These are phyloP conservation scores for Phymorhynchus buccinoides DNA, from an alignment of 1,140 invertebrate species.

Conservation along the genomic window DNA sequence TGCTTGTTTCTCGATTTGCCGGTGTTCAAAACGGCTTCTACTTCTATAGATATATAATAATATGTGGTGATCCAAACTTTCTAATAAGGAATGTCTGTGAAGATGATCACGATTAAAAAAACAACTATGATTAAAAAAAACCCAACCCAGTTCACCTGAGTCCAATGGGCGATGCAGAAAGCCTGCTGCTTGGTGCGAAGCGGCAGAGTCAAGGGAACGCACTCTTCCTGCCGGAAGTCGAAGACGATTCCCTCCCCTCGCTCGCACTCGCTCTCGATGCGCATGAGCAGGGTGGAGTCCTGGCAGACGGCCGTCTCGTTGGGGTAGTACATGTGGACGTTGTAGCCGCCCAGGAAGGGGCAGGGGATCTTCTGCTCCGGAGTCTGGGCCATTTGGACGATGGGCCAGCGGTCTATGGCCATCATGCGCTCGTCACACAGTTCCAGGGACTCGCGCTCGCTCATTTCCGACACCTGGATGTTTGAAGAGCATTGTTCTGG, in stretches of 20 bases:
- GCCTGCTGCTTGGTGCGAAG: constrained; percentile 45
- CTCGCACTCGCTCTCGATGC: constrained; percentile 64
- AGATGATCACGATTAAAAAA: too few relatives aligned
- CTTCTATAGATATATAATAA: too few relatives aligned
- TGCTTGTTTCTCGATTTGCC: too few relatives aligned
- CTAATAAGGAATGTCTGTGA: too few relatives aligned
- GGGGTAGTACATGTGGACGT: constrained; percentile 49
- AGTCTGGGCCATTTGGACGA: constrained; percentile 43
- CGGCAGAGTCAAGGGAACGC: constrained; percentile 51
- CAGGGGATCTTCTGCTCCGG: constrained; percentile 42
- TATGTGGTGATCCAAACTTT: too few relatives aligned
- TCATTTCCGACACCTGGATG: constrained; percentile 12
- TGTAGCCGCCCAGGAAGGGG: constrained; percentile 58
- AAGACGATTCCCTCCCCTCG: constrained; percentile 57
- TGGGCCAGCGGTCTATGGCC: constrained; percentile 52
- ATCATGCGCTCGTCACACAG: constrained; percentile 50
- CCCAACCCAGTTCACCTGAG: constrained; percentile 40
- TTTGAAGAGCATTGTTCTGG: too few relatives aligned
- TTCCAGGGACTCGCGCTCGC: constrained; percentile 30
- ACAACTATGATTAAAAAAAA: too few relatives aligned
- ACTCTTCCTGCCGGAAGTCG: constrained; percentile 54
- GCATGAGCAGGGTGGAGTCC: constrained; percentile 47
- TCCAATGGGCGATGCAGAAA: constrained; percentile 60
- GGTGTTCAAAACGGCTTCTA: too few relatives aligned
- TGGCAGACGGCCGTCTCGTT: constrained; percentile 49